Percentiles rank a stretch among this genome's conserved stretches.
phyloP scores from a whole-genome alignment of 2,113 vertebrate genomes.

The Leptobrachium leishanense region DNA sequence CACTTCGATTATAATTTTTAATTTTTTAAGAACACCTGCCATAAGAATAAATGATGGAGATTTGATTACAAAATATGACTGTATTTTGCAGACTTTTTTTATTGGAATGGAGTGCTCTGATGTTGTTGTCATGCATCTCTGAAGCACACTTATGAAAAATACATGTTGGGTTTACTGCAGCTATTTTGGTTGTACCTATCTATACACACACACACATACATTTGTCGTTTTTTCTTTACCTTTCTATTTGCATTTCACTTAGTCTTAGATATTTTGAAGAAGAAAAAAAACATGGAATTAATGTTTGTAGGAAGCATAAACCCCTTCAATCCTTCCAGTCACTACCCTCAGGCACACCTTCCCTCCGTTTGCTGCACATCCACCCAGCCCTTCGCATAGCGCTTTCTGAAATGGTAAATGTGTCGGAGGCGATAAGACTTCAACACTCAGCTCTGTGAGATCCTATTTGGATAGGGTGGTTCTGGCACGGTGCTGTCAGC shows the following conservation, averaged over 20 bases:
- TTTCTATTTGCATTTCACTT: not conserved
- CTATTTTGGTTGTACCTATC: too few relatives aligned
- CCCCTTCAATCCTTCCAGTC: constrained; percentile 26
- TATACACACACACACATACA: too few relatives aligned
- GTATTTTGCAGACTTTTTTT: too few relatives aligned
- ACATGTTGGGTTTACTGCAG: too few relatives aligned
- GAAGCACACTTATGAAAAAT: too few relatives aligned
- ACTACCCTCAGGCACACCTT: constrained; percentile 23
- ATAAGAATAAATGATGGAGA: too few relatives aligned
- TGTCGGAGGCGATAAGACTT: constrained; percentile 33
- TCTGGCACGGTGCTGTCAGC: not conserved
- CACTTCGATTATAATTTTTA: too few relatives aligned
- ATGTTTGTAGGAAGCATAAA: constrained; percentile 29
- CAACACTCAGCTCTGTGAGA: constrained; percentile 1
- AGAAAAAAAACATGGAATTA: constrained; percentile 20
- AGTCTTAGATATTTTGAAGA: accelerated
- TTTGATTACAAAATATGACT: too few relatives aligned
- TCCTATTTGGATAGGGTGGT: not conserved
- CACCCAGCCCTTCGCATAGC: accelerated
- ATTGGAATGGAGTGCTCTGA: too few relatives aligned
- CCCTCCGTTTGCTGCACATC: not conserved
- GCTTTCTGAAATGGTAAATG: not conserved
- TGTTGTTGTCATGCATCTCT: too few relatives aligned
- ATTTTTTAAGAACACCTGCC: too few relatives aligned
- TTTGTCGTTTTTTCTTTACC: constrained; percentile 4